These are phyloP conservation scores for Clarias macrocephalus DNA, from an alignment of 2,113 vertebrate genomes.

Conservation along the genomic window DNA sequence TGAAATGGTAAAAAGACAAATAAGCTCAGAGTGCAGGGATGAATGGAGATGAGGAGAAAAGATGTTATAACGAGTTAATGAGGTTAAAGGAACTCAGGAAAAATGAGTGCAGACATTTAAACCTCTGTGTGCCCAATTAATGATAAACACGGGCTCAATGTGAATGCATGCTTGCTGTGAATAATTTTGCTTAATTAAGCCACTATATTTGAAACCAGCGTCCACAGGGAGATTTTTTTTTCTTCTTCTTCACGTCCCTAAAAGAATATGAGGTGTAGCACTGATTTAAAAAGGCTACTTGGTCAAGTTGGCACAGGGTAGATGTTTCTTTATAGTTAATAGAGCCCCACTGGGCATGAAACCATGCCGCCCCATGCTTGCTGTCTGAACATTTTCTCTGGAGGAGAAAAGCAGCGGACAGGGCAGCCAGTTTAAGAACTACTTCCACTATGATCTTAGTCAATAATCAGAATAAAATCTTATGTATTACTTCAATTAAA, in stretches of 20 bases:
- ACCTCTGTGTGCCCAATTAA: conserved; percentile 4
- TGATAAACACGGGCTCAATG: not conserved
- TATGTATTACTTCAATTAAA: not conserved
- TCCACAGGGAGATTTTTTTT: not conserved
- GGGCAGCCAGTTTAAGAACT: not conserved
- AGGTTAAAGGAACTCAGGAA: not conserved
- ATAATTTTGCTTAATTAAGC: conserved; percentile 8
- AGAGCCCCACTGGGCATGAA: not conserved
- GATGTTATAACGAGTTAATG: not conserved
- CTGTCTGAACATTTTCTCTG: not conserved
- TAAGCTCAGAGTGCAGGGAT: not conserved
- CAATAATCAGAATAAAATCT: not conserved
- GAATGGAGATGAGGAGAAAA: not conserved
- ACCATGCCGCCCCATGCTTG: not conserved
- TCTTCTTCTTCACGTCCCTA: not conserved
- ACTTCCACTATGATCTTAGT: not conserved
- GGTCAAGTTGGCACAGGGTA: not conserved
- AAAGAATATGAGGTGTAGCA: not conserved
- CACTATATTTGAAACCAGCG: not conserved
- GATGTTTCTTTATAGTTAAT: not conserved
- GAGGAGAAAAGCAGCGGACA: not conserved
- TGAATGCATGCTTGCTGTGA: not conserved
- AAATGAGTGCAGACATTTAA: not conserved
- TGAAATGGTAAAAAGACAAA: conserved; percentile 29
- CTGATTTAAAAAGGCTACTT: not conserved